A percentile compares a stretch with the other conserved stretches of the same genome.
These are phyloP conservation scores for Chrysoperla carnea DNA, from an alignment of 1,140 invertebrate species.

Conservation along the genomic window DNA sequence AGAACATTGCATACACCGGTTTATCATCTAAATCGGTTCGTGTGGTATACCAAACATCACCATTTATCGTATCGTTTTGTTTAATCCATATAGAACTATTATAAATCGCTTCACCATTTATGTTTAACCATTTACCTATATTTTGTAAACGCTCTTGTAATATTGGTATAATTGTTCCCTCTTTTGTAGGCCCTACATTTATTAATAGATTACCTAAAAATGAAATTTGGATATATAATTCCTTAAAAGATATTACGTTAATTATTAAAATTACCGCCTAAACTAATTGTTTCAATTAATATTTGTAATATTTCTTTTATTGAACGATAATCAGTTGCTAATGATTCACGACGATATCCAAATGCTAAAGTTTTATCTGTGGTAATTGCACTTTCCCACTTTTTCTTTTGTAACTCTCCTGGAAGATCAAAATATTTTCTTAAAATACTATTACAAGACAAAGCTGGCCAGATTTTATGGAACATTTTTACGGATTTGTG, in stretches of 20 bases:
- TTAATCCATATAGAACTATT: constrained; percentile 49
- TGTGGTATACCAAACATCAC: constrained; percentile 59
- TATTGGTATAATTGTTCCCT: constrained; percentile 74
- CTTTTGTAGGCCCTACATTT: constrained; percentile 81
- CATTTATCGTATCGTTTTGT: constrained; percentile 66
- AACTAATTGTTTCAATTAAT: constrained; percentile 65
- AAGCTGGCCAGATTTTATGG: too few relatives aligned
- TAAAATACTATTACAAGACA: too few relatives aligned
- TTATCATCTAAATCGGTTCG: constrained; percentile 9
- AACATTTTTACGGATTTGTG: too few relatives aligned
- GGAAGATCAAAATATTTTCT: constrained; percentile 10
- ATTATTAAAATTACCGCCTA: constrained; percentile 44
- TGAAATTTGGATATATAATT: neutral
- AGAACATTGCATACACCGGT: constrained; percentile 40
- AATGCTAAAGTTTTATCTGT: constrained; percentile 67
- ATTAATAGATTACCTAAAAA: constrained; percentile 63
- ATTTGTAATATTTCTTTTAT: constrained; percentile 52
- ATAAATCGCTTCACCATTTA: constrained; percentile 86
- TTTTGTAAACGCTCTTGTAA: constrained; percentile 70
- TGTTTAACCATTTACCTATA: constrained; percentile 57
- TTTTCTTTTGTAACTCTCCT: constrained; percentile 52
- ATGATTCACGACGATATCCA: constrained; percentile 67
- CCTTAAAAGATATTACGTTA: neutral
- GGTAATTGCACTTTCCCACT: constrained; percentile 90
- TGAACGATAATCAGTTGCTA: constrained; percentile 51